Conservation (phyloP, 2,888 invertebrate genomes). For the Conomelus anceps region DNA sequence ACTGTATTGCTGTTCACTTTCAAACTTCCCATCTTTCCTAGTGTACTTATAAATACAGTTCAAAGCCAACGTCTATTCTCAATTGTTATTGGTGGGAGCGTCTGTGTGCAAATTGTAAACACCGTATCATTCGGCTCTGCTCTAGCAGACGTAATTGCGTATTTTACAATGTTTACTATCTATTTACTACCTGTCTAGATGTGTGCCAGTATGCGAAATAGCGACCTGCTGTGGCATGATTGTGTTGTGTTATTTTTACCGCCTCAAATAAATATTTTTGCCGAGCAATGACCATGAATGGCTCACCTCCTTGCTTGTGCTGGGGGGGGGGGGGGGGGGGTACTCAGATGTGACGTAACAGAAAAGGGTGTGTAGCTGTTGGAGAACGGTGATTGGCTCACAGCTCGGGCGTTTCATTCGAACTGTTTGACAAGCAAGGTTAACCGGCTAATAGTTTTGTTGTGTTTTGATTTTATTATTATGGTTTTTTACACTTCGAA, state of each 20-base stretch:
- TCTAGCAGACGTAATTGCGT: background rate
- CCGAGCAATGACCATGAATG: background rate
- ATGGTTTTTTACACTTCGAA: background rate
- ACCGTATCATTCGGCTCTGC: no score
- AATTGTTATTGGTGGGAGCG: background rate
- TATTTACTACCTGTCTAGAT: background rate
- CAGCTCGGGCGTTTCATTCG: background rate
- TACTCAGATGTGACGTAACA: background rate
- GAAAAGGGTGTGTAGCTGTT: constrained; percentile 27
- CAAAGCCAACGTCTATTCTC: background rate
- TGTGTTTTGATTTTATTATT: background rate
- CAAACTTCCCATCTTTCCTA: no score
- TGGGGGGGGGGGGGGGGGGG: constrained; percentile 24
- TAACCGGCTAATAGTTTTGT: background rate
- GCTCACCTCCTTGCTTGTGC: no score
- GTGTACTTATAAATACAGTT: background rate
- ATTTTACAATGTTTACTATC: background rate
- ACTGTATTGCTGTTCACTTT: no score
- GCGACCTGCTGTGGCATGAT: background rate
- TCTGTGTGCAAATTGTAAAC: background rate
- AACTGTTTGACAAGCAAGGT: background rate
- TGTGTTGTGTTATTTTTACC: background rate
- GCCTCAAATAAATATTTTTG: background rate
- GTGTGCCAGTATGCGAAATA: background rate
- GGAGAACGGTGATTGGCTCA: background rate